Evolutionary conservation across 2,113 vertebrate species (phyloP).

Genomic region (Indicator maculatus): DNA sequence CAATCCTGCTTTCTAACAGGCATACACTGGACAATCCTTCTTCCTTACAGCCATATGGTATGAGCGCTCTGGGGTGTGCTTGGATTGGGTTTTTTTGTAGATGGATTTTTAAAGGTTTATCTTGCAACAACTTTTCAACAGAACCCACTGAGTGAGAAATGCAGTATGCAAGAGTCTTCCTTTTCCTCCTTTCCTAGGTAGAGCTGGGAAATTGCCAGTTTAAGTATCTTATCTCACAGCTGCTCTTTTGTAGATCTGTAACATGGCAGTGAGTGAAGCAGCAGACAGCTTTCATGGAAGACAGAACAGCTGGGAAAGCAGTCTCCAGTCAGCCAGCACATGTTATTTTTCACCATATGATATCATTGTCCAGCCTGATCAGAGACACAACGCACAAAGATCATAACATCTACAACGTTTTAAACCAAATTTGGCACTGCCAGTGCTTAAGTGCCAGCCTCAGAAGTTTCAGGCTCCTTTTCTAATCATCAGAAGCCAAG

Average conservation of each 20-base stretch:
- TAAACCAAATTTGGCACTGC: not conserved
- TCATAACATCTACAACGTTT: rapidly evolving
- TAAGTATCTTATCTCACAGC: not conserved
- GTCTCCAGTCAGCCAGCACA: not conserved
- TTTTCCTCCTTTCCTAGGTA: not conserved
- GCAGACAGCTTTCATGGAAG: not conserved
- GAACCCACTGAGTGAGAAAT: not conserved
- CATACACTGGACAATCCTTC: not conserved
- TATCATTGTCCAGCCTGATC: not conserved
- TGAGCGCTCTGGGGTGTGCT: not conserved
- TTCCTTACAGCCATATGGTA: not conserved
- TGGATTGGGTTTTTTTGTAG: not conserved
- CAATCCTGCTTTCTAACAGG: not conserved
- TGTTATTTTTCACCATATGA: not conserved
- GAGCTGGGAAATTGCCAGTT: not conserved
- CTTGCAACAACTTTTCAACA: not conserved
- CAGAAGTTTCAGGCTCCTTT: not conserved
- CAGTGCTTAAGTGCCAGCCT: not conserved
- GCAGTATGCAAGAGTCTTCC: not conserved
- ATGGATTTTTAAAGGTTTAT: not conserved
- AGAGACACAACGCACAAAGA: not conserved
- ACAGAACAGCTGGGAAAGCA: not conserved
- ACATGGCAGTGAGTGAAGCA: not conserved
- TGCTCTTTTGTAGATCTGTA: not conserved
- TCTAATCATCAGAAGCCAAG: not conserved